Base-by-base conservation (phyloP, 2,797 vertebrate species). In the Adelosebastes latens region DNA sequence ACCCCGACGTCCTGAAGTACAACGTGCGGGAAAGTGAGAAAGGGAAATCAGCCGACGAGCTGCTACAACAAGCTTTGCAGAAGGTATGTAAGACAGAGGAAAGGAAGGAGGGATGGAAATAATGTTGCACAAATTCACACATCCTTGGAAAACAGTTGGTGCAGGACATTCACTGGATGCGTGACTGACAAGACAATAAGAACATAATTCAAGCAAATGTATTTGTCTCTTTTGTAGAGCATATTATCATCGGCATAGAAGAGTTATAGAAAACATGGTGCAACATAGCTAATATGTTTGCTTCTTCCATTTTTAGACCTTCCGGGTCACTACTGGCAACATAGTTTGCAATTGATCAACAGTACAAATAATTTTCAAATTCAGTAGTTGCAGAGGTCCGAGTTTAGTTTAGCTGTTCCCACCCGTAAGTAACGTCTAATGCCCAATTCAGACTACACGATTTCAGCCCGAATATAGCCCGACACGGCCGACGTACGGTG, bases 1-100 rank as follows among this genome's bases (percentile, higher is more conserved):
- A 96, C 25, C 96, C 96, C 3, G 83, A 93, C 12, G 3, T 95
- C 32, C 84, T 96, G 58, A 60, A 86, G 5, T 96, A 96, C 42
- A 16, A 89, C 0, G 0, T 95, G 29, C 8, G 5, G 0, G 12
- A 72, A 2, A 24, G 20, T 0, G 96, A 96, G 78, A 90, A 56
- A 29, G 88, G 90, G n/a, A 94, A 80, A 82, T 85, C 83, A 0
- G 88, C 94, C 0, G 10, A 36, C 0, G 0, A 80, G 18, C 94
- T 97, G 29, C 95, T 92, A 32, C 9, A 93, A 62, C 66, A 79
- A 65, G 92, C 94, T 2, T 81, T 97, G 49, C 25, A 71, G 70
- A 91, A 85, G 93, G 96, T 95, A 55, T 4, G n/a, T 24, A 11
- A 10, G 9, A 6, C 22, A 13, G 9, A 14, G 20, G 12, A 25